A percentile compares a stretch with the other conserved stretches of the same genome.
These are phyloP conservation scores for Alviniconcha marisindica DNA, from an alignment of 1,140 invertebrate genomes.

Conservation along the genomic window DNA sequence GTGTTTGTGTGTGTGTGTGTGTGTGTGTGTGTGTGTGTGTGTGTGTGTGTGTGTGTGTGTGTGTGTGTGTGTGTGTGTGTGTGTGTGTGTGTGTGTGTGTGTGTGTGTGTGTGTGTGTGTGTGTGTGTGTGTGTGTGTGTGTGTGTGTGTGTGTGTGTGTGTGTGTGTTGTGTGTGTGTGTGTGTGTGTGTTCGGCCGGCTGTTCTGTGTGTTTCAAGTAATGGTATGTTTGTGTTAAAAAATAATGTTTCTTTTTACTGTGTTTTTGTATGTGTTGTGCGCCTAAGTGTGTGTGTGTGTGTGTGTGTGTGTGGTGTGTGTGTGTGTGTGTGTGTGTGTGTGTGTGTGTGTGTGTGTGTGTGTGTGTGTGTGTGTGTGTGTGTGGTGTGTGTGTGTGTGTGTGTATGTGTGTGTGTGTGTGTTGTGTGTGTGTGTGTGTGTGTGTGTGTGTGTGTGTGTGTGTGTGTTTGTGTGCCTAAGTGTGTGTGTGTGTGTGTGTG, in stretches of 20 bases:
- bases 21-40: slow-evolving; percentile 24
- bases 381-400: no score
- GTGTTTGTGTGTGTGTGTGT: no score
- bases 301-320: slow-evolving; percentile 8
- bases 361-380: slow-evolving; percentile 24
- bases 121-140: slow-evolving; percentile 19
- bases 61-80: slow-evolving; percentile 26
- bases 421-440: background rate
- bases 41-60: background rate
- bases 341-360: background rate
- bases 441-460: background rate
- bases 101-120: slow-evolving; percentile 26
- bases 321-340: slow-evolving; percentile 3
- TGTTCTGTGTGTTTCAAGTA: no score
- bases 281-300: slow-evolving; percentile 3
- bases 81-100: slow-evolving; percentile 22
- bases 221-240: no score
- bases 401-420: background rate
- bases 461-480: background rate
- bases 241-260: no score
- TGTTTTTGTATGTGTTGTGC: no score
- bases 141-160: background rate
- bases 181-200: no score
- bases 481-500: slow-evolving; percentile 25
- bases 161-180: no score